Conservation (phyloP, 2,113 vertebrate genomes). For the Podilymbus podiceps region DNA sequence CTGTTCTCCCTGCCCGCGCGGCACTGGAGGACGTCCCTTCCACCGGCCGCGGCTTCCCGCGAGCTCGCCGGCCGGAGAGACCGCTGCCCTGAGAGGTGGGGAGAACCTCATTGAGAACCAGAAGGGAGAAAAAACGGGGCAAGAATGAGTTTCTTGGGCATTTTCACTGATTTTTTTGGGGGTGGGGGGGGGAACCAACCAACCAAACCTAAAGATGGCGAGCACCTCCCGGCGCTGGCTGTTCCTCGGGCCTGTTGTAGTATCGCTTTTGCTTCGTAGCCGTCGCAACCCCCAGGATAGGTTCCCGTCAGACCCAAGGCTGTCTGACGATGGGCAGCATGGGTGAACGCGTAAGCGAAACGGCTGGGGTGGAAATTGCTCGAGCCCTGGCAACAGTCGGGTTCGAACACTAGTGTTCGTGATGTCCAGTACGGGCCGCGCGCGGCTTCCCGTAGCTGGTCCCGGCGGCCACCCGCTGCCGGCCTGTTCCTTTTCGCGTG, state of each 20-base stretch:
- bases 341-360: rapidly evolving
- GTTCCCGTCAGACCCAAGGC: rapidly evolving
- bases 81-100: rapidly evolving
- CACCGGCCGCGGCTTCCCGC: not conserved
- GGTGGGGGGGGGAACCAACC: too few relatives aligned
- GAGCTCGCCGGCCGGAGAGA: rapidly evolving
- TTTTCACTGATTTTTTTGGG: not conserved
- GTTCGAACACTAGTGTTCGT: too few relatives aligned
- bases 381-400: rapidly evolving
- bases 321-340: rapidly evolving
- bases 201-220: not conserved
- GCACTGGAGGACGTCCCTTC: rapidly evolving
- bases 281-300: rapidly evolving
- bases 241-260: rapidly evolving
- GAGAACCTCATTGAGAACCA: too few relatives aligned
- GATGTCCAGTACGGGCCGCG: too few relatives aligned
- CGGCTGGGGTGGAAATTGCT: not conserved
- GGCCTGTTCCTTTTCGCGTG: rapidly evolving
- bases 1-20: not conserved
- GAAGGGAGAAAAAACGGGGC: not conserved
- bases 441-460: too few relatives aligned
- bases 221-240: rapidly evolving
- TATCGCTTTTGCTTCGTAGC: rapidly evolving
- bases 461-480: too few relatives aligned
- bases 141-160: not conserved